Evolutionary conservation across 2,888 invertebrate genomes (phyloP), one percentile per base, ranked within the genome.

Genomic region (Aporophyla nigra): DNA sequence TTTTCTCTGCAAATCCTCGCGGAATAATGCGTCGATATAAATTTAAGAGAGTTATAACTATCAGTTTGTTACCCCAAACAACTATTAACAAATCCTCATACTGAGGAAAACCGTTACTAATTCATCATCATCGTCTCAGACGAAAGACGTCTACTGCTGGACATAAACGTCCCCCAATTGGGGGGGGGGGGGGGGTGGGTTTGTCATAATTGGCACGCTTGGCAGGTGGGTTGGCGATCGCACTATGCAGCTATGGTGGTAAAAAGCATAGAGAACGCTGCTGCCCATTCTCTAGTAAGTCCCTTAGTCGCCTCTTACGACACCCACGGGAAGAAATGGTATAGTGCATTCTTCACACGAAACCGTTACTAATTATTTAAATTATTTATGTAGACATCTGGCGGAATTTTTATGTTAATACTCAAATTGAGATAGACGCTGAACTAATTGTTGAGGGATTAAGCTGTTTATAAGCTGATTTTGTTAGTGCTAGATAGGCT

Each of bases 381-480:
- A 40, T 21, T 40, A 14, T 16, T 16, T 27, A 27, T 58, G 58
- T 40, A 33, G 24, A 65, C 58, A 58, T 51, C 49, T 81, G 81
- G 54, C 43, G 6, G 5, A 40, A 5, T 27, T 40, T 21, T 27
- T 21, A 43, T 33, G n/a, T 33, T 80, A 40, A 58, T 24, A 21
- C 21, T 16, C 14, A 79, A 27, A 62, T 49, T 33, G 71, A n/a
- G 16, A 56, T 9, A 21, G 21, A 63, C n/a, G 12, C 21, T 59
- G n/a, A 27, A 49, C 21, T 40, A 1, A 56, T 40, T 16, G 0
- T 46, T 19, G 12, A 16, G 7, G 21, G 43, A 24, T 24, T 56
- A 24, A 24, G 24, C 14, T 24, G 56, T 33, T 33, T 33, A 33
- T 33, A 33, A 33, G 6, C 40, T 40, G 6, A 16, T 7, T 24